Evolutionary conservation across 1,140 invertebrate species (phyloP), one percentile per base, ranked within the genome.

Genomic region (Phocides pigmalion): DNA sequence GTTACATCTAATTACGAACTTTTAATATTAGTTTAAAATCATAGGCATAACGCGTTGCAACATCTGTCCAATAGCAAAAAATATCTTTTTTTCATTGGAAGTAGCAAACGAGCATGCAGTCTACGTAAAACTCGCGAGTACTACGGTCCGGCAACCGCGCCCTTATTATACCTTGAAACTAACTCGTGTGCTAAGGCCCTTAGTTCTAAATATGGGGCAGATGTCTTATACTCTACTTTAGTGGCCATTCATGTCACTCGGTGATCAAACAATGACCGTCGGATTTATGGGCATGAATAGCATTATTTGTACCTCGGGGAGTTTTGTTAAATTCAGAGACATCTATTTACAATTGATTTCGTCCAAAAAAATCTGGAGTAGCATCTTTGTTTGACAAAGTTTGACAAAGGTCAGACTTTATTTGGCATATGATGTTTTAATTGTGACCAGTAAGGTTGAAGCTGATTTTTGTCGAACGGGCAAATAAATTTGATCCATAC

Each of bases 151-250:
- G 6, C 22, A 22, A 22, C 22, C 22, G 22, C 22, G 2, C 22
- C 22, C 2, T 6, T 22, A n/a, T 22, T 22, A 6, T 6, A 17
- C 1, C 14, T 3, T 16, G 15, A 39, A 14, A 39, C 14, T 9
- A 32, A 17, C 17, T 49, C 20, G 47, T 50, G 12, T 50, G 39
- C 58, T 53, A n/a, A n/a, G n/a, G n/a, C n/a, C n/a, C n/a, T n/a
- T 64, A 47, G 32, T 61, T 12, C 51, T 65, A 65, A 74, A 62
- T 70, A 49, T 46, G 22, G 62, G 70, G 59, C 66, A 72, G 65
- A 68, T 74, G 67, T 64, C 22, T 64, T 32, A 49, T 59, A 54
- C 58, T 69, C 73, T 59, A 68, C 68, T 72, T 72, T 72, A 59
- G 62, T 51, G 20, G 35, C 50, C 42, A 75, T 75, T 75, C 39